These are phyloP conservation scores for Polydrusus cervinus DNA, from an alignment of 2,888 invertebrate species.

Conservation along the genomic window DNA sequence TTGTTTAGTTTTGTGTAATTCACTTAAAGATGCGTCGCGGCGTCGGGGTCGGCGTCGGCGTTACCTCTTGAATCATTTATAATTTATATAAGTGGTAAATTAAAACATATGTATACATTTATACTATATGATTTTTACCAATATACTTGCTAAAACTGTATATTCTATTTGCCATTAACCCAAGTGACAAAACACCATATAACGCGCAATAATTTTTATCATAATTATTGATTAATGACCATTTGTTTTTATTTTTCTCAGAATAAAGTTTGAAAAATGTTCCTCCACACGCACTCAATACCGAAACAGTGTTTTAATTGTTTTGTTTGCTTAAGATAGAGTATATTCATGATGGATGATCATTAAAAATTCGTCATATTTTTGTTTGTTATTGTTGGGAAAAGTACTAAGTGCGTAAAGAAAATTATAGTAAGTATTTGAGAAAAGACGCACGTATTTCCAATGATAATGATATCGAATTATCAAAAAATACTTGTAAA, in stretches of 20 bases:
- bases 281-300: not conserved
- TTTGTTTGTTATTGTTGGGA: not conserved
- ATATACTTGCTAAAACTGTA: conserved; percentile 11
- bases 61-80: too few relatives aligned
- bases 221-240: conserved; percentile 13
- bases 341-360: too few relatives aligned
- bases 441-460: not conserved
- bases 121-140: too few relatives aligned
- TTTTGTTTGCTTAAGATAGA: conserved; percentile 5
- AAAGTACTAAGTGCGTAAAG: conserved; percentile 7
- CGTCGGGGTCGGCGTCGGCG: too few relatives aligned
- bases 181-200: not conserved
- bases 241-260: conserved; percentile 11
- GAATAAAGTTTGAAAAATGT: conserved; percentile 13
- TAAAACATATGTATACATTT: too few relatives aligned
- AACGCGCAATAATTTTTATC: conserved; percentile 20
- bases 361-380: not conserved
- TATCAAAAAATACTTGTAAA: too few relatives aligned
- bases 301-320: conserved; percentile 3
- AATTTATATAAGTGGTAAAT: too few relatives aligned
- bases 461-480: not conserved
- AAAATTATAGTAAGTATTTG: not conserved
- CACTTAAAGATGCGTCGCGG: too few relatives aligned
- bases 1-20: too few relatives aligned
- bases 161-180: not conserved